Evolutionary conservation across 1,140 invertebrate species (phyloP).

Genomic region (Sarcophaga bullata): DNA sequence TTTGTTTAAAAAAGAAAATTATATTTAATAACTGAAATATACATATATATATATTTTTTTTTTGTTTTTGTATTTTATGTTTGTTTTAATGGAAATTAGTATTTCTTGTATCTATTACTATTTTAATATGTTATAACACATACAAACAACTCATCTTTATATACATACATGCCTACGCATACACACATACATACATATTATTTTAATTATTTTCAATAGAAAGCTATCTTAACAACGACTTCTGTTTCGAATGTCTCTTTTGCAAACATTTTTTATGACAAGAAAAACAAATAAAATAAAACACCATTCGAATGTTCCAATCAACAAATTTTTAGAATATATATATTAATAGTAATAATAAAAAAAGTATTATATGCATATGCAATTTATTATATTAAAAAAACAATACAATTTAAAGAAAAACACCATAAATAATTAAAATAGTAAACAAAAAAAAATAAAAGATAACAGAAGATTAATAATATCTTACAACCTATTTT

Average conservation of each 20-base stretch:
- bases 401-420: not conserved
- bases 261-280: not conserved
- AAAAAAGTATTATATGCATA: conserved; percentile 29
- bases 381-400: conserved; percentile 20
- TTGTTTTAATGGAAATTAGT: not conserved
- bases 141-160: too few species aligned
- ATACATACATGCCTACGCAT: too few species aligned
- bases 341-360: too few species aligned
- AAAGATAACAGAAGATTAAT: not conserved
- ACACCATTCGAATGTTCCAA: not conserved
- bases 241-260: conserved; percentile 18
- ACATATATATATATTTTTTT: not conserved
- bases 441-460: conserved; percentile 21
- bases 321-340: not conserved
- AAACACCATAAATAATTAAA: conserved; percentile 25
- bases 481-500: conserved; percentile 18
- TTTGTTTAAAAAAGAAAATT: not conserved
- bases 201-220: conserved; percentile 12
- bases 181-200: not conserved
- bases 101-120: not conserved
- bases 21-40: not conserved
- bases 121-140: too few species aligned
- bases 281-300: not conserved
- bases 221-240: conserved; percentile 23
- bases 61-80: not conserved